Evolutionary conservation across 37 sponge, comb jelly and placozoan genomes (phyloP).

Genomic region (Eunapius fragilis): DNA sequence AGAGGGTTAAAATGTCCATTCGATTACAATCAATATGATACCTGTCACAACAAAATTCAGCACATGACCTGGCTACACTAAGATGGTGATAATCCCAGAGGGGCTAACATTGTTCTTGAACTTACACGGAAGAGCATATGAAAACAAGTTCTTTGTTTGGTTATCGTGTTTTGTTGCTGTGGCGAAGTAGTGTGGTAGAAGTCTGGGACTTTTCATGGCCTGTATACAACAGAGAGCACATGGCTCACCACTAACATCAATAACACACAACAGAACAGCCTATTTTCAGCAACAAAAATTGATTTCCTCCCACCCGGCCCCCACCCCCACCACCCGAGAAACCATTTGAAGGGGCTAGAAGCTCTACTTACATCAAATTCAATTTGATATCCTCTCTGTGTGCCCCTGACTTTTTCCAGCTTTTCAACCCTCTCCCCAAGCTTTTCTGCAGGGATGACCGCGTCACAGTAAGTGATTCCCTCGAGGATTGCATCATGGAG

Average conservation of each 20-base stretch:
- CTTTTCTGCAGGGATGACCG: slow-evolving; percentile 61
- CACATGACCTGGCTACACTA: too few relatives aligned
- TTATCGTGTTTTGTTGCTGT: neutral
- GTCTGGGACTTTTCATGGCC: neutral
- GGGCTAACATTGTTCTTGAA: neutral
- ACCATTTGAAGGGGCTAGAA: too few relatives aligned
- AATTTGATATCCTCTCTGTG: slow-evolving; percentile 55
- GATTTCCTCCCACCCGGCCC: too few relatives aligned
- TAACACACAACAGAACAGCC: too few relatives aligned
- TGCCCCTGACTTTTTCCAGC: slow-evolving; percentile 42
- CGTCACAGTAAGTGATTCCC: slow-evolving; percentile 60
- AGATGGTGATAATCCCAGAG: too few relatives aligned
- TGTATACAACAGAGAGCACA: neutral
- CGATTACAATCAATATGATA: too few relatives aligned
- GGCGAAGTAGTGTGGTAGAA: neutral
- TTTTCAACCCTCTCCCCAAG: slow-evolving; percentile 37
- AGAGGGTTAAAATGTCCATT: too few relatives aligned
- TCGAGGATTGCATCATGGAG: slow-evolving; percentile 94
- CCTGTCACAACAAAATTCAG: too few relatives aligned
- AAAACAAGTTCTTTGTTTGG: neutral
- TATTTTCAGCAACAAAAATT: too few relatives aligned
- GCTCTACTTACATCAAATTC: slow-evolving; percentile 62
- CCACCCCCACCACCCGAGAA: too few relatives aligned
- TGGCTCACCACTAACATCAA: too few relatives aligned
- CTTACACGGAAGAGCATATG: neutral